Evolutionary conservation across 2,113 vertebrate species (phyloP), one percentile per base, ranked within the genome.

Genomic region (Oxygymnocypris stewartii): DNA sequence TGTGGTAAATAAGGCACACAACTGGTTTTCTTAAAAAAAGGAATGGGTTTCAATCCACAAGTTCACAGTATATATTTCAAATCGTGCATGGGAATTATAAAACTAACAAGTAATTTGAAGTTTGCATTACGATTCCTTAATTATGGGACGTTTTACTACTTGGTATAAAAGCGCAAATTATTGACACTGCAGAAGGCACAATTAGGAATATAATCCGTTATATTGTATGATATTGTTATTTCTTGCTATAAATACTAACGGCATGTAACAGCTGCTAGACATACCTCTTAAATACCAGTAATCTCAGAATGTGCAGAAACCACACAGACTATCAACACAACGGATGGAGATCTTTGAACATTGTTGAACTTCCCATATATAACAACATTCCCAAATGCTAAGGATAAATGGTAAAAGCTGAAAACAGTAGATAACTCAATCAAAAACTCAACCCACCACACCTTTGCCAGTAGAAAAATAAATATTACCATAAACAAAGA

Each of bases 351-450:
- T 57, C 4, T 57, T 35, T 35, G 25, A 47, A 76, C 10, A 44
- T 49, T 49, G 13, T 51, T 79, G 54, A 10, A 4, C n/a, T 9
- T 12, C 8, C 13, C 14, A 31, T 63, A 65, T 12, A 8, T 81
- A 81, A 81, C 57, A 28, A 47, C 25, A 81, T 65, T 81, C 59
- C 23, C 79, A 28, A 18, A 81, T 28, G n/a, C 16, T 44, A 31
- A 61, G 9, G 4, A n/a, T 14, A 14, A 61, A 81, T 18, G 6
- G 37, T 14, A 65, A 16, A 63, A 65, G 65, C 40, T 6, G 0
- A 14, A 67, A 4, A 63, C 40, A 81, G 59, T 81, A 81, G 79
- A 28, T 25, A 37, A 31, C 28, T 31, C 28, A 2, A 6, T 31
- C 35, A 4, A 71, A 12, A 10, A 23, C 57, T 59, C 54, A 3